Evolutionary conservation across 2,113 vertebrate species (phyloP).

Genomic region (Campylomormyrus tamandua): DNA sequence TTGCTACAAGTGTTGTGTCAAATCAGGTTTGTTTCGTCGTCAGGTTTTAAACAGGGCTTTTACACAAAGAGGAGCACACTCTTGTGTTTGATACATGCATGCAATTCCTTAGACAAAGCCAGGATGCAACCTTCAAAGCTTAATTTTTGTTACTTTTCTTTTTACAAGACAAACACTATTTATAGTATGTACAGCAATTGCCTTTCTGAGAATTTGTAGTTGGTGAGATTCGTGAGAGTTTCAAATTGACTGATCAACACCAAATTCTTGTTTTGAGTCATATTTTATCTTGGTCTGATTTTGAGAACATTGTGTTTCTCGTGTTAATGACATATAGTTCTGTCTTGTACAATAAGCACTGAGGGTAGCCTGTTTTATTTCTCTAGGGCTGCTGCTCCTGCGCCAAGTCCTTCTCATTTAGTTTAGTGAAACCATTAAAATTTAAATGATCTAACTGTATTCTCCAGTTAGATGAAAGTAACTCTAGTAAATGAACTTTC

Average conservation of each 20-base stretch:
- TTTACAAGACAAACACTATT: neutral
- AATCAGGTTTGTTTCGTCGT: neutral
- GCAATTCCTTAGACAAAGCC: neutral
- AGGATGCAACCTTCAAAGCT: neutral
- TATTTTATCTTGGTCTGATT: neutral
- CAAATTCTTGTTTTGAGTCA: neutral
- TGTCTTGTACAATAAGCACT: neutral
- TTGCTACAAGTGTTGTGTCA: neutral
- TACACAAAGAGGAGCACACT: neutral
- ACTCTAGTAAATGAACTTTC: neutral
- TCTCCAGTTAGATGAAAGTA: neutral
- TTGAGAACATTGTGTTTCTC: neutral
- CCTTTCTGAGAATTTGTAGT: neutral
- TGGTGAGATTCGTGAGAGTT: neutral
- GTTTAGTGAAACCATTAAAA: neutral
- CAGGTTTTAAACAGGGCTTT: neutral
- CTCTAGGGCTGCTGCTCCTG: neutral
- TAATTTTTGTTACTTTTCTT: neutral
- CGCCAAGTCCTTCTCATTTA: neutral
- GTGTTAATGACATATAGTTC: neutral
- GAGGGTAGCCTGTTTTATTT: neutral
- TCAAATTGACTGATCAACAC: neutral
- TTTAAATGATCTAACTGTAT: neutral
- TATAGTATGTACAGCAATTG: neutral
- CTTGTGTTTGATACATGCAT: neutral